Percentiles rank a stretch among this genome's conserved stretches.
Evolutionary conservation across 1,140 invertebrate species (phyloP).

Genomic region (Branchinecta lindahli): DNA sequence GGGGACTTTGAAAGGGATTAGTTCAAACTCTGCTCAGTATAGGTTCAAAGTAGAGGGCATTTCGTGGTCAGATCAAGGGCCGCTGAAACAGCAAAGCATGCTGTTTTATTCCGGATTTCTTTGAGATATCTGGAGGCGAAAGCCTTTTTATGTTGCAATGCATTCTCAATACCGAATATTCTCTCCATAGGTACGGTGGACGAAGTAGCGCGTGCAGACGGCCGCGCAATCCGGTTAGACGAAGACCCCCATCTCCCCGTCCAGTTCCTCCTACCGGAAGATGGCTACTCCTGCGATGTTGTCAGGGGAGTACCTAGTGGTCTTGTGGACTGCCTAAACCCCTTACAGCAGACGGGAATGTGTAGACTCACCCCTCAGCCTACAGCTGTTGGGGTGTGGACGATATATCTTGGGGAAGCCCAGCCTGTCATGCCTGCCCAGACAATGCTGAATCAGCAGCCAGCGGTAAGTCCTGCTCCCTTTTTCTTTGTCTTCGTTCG

Average conservation of each 20-base stretch:
- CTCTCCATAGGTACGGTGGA: conserved; percentile 72
- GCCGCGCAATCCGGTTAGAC: conserved; percentile 42
- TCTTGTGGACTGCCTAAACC: conserved; percentile 75
- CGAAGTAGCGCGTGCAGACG: conserved; percentile 73
- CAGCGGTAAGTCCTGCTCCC: conserved; percentile 4
- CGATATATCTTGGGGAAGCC: conserved; percentile 63
- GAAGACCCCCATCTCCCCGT: conserved; percentile 78
- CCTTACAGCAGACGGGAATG: conserved; percentile 65
- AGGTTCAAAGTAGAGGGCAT: too few species aligned
- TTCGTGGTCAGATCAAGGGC: too few species aligned
- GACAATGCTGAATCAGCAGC: background rate
- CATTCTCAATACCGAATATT: too few species aligned
- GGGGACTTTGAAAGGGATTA: too few species aligned
- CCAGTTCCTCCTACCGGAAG: conserved; percentile 82
- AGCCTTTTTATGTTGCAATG: too few species aligned
- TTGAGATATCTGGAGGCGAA: too few species aligned
- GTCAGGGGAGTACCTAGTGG: conserved; percentile 81
- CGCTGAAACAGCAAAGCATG: too few species aligned
- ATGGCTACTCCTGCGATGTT: conserved; percentile 95
- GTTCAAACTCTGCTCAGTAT: too few species aligned
- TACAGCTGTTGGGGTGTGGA: conserved; percentile 80
- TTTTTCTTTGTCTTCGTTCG: too few species aligned
- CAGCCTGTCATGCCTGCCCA: background rate
- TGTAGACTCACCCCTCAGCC: conserved; percentile 78
- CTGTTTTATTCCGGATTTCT: too few species aligned